Base-by-base conservation (phyloP, 2,888 invertebrate species). In the Thymelicus acteon region DNA sequence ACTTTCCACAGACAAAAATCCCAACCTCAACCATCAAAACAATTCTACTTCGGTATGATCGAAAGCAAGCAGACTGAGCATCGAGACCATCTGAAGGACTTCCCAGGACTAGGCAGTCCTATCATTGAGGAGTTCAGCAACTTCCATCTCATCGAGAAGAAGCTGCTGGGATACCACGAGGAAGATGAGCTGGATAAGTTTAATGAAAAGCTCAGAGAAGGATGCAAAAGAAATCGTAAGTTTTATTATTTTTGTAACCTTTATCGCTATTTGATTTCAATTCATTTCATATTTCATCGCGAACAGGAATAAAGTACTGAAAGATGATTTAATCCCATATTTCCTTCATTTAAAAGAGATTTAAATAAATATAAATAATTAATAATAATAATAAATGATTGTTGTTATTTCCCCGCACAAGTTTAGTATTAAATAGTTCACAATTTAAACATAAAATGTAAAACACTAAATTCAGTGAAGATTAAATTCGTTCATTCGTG, bases 41-140 rank as follows among this genome's bases (percentile, higher is more conserved):
- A 93, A 71, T 97, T 97, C 86, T 97, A 97, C 88, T 97, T 97
- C 81, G 97, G 97, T 49, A 97, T 97, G 97, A 95, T 95, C 75
- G 95, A 95, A 76, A 90, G 88, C 75, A 89, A 90, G 62, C 90
- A 90, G 63, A 77, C 85, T 0, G 84, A 86, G 60, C 76, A 82
- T 0, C 81, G 85, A 40, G 90, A 93, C 48, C 86, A 90, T 69
- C 75, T 91, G 5, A 93, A 90, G 68, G 93, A 93, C 76, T 93
- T 93, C 77, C 92, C 92, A 0, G 93, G 93, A 0, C 79, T 93
- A 1, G 93, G 93, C 6, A 90, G 90, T 67, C 93, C 93, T 5
- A 92, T 93, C 72, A 92, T 93, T 39, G 92, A 92, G 72, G 92
- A 93, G 76, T 86, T 92, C 68, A 88, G 85, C 72, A 92, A 93